Evolutionary conservation across 2,113 vertebrate species (phyloP).

Genomic region (Gnathochromis pfefferi): DNA sequence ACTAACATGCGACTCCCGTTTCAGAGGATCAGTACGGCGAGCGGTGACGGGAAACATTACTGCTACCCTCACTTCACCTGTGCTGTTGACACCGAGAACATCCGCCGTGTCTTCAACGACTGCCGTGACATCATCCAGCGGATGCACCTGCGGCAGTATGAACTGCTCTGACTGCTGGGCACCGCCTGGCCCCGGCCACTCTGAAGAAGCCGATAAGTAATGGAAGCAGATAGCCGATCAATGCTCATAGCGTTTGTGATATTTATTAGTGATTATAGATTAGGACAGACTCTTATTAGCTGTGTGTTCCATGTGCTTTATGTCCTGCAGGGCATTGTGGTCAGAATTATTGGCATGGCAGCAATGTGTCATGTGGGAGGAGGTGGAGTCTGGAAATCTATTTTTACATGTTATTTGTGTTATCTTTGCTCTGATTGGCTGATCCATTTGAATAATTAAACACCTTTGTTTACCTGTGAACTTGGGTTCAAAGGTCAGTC

Average conservation of each 20-base stretch:
- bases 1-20: not conserved
- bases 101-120: conserved; percentile 79
- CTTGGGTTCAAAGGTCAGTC: not conserved
- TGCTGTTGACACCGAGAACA: conserved; percentile 94
- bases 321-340: conserved; percentile 2
- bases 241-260: not conserved
- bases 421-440: not conserved
- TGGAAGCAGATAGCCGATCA: not conserved
- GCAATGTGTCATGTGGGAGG: not conserved
- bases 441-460: not conserved
- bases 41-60: conserved; percentile 85
- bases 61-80: conserved; percentile 98
- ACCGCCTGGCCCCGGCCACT: not conserved
- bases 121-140: conserved; percentile 74
- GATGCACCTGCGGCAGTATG: conserved; percentile 96
- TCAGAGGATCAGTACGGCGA: conserved; percentile 94
- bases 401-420: not conserved
- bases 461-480: not conserved
- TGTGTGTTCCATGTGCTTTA: not conserved
- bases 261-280: not conserved
- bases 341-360: not conserved
- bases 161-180: conserved; percentile 80
- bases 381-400: not conserved
- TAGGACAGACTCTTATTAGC: not conserved
- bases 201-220: not conserved